Conservation (phyloP, 2,113 vertebrate genomes). For the Toxotes jaculatrix region DNA sequence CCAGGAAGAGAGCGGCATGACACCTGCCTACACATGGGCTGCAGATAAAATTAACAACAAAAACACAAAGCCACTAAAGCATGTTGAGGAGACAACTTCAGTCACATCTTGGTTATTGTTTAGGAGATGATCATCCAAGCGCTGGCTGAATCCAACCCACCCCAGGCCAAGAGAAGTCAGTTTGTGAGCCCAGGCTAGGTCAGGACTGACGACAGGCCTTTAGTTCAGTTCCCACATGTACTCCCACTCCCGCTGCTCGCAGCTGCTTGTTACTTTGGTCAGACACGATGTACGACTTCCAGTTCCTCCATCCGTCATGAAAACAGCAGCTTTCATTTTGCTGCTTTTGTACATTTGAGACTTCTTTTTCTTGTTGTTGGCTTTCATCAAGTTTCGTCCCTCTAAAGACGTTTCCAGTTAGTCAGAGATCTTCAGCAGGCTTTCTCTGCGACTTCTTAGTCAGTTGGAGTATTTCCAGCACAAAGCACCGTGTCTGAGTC, state of each 20-base stretch:
- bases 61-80: conserved; percentile 29
- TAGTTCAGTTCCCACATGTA: conserved; percentile 39
- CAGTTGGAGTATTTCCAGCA: conserved; percentile 38
- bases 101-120: conserved; percentile 42
- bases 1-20: conserved; percentile 18
- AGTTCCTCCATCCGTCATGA: conserved; percentile 47
- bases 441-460: conserved; percentile 58
- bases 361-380: conserved; percentile 20
- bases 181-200: conserved; percentile 8
- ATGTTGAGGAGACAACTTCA: conserved; percentile 15
- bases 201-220: conserved; percentile 31
- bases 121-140: conserved; percentile 13
- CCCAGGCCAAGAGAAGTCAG: neutral
- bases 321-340: conserved; percentile 58
- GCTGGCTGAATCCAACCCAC: conserved; percentile 10
- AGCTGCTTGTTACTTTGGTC: conserved; percentile 58
- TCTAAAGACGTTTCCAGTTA: conserved; percentile 27
- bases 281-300: conserved; percentile 34
- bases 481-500: conserved; percentile 59
- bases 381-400: conserved; percentile 34
- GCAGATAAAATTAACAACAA: conserved; percentile 39
- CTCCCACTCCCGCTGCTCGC: conserved; percentile 42
- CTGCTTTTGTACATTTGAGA: conserved; percentile 29
- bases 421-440: conserved; percentile 31
- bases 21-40: conserved; percentile 53